Percentiles rank a stretch among this genome's conserved stretches.
Evolutionary conservation across 2,888 invertebrate species (phyloP).

Genomic region (Drosophila testacea): DNA sequence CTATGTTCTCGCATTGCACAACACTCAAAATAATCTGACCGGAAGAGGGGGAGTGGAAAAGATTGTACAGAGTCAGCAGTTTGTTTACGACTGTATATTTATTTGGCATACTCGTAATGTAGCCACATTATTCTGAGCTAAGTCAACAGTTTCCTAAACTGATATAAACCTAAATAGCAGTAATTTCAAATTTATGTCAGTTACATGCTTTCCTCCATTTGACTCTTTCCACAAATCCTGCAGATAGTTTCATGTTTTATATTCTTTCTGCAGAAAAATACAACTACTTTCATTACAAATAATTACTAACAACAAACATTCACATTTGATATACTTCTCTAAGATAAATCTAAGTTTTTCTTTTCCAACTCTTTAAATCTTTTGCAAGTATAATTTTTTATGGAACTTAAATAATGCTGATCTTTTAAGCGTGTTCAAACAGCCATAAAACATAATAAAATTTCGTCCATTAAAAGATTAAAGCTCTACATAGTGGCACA

Average conservation of each 20-base stretch:
- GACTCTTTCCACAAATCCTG: neutral
- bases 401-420: neutral
- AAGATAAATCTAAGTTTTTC: neutral
- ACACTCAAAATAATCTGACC: neutral
- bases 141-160: slow-evolving; percentile 29
- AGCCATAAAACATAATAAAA: neutral
- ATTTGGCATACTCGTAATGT: slow-evolving; percentile 24
- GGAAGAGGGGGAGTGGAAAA: neutral
- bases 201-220: slow-evolving; percentile 12
- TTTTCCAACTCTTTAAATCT: neutral
- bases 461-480: slow-evolving; percentile 25
- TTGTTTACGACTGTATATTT: slow-evolving; percentile 38
- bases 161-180: slow-evolving; percentile 33
- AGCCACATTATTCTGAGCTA: slow-evolving; percentile 6
- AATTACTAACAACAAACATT: slow-evolving; percentile 7
- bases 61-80: slow-evolving; percentile 28
- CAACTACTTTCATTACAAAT: neutral
- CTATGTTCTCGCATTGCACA: slow-evolving; percentile 14
- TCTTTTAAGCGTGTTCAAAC: neutral
- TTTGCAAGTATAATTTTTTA: neutral
- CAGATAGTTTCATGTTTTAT: neutral
- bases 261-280: neutral
- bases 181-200: slow-evolving; percentile 19
- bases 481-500: slow-evolving; percentile 15
- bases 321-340: neutral